phyloP scores from a whole-genome alignment of 2,888 invertebrate genomes.

The Agrotis exclamationis region DNA sequence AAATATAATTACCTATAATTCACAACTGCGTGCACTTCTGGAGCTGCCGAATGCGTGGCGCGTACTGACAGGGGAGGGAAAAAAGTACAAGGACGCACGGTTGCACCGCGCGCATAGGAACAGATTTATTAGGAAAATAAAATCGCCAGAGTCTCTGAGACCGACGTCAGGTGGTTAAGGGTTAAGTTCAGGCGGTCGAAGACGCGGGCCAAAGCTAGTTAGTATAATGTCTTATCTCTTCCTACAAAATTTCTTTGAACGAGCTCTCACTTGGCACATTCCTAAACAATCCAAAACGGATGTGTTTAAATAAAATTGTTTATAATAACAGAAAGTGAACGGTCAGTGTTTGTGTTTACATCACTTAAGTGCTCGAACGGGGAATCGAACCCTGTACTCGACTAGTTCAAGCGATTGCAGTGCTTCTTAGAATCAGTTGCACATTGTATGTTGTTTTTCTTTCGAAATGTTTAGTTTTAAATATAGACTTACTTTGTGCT shows the following conservation, averaged over 20 bases:
- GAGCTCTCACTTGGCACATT: slow-evolving; percentile 19
- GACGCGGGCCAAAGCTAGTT: no score
- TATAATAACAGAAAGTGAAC: slow-evolving; percentile 58
- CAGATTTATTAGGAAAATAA: no score
- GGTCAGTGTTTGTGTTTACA: slow-evolving; percentile 58
- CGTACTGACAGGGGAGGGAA: no score
- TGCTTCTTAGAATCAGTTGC: slow-evolving; percentile 7
- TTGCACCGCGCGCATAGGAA: no score
- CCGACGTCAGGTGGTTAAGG: no score
- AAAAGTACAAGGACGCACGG: no score
- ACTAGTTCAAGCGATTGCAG: slow-evolving; percentile 27
- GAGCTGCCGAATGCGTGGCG: no score
- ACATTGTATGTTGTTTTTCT: slow-evolving; percentile 29
- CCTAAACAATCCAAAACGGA: slow-evolving; percentile 49
- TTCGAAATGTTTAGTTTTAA: slow-evolving; percentile 6
- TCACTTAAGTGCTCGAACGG: slow-evolving; percentile 45
- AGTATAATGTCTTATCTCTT: neutral
- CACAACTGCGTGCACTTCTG: no score
- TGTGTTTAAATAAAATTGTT: slow-evolving; percentile 56
- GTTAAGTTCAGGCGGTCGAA: no score
- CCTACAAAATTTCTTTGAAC: slow-evolving; percentile 2
- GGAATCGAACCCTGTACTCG: slow-evolving; percentile 34
- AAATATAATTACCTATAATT: no score
- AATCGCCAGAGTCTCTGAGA: no score
- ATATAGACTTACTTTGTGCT: slow-evolving; percentile 14